phyloP scores from a whole-genome alignment of 2,888 invertebrate species.

The Molanna angustata region DNA sequence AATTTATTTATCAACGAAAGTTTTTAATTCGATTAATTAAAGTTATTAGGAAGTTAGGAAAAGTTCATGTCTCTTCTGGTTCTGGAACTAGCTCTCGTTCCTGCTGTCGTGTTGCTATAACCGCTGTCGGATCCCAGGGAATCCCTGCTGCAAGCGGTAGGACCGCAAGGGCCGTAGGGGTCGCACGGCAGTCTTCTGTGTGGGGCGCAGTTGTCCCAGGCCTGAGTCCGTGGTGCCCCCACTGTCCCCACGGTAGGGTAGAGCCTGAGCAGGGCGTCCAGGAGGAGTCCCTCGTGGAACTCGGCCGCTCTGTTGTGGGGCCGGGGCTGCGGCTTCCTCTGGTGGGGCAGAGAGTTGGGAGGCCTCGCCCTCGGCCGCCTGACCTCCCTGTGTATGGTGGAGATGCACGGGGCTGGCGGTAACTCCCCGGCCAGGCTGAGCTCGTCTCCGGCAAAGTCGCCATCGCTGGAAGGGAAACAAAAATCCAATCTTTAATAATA shows the following conservation, averaged over 20 bases:
- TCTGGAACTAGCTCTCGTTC: slow-evolving; percentile 56
- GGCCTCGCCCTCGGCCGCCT: slow-evolving; percentile 49
- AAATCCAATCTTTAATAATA: too few species aligned
- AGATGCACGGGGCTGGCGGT: slow-evolving; percentile 38
- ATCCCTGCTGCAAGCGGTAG: slow-evolving; percentile 66
- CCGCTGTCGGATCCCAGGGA: slow-evolving; percentile 84
- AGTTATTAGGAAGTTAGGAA: too few species aligned
- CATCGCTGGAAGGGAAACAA: too few species aligned
- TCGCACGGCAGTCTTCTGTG: slow-evolving; percentile 57
- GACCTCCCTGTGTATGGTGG: slow-evolving; percentile 40
- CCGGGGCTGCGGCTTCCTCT: slow-evolving; percentile 57
- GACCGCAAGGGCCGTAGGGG: slow-evolving; percentile 58
- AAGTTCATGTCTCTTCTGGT: slow-evolving; percentile 35
- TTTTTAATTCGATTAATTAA: too few species aligned
- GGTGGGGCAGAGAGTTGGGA: slow-evolving; percentile 54
- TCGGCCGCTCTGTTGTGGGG: slow-evolving; percentile 63
- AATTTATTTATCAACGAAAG: too few species aligned
- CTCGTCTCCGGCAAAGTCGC: slow-evolving; percentile 84
- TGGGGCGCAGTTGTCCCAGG: slow-evolving; percentile 38
- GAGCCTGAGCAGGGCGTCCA: slow-evolving; percentile 68
- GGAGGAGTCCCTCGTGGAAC: slow-evolving; percentile 77
- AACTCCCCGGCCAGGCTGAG: slow-evolving; percentile 57
- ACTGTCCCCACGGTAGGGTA: slow-evolving; percentile 71
- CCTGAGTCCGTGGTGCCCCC: slow-evolving; percentile 49
- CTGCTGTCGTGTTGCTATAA: slow-evolving; percentile 78